Evolutionary conservation across 2,797 vertebrate species (phyloP).

Genomic region (Huso huso): DNA sequence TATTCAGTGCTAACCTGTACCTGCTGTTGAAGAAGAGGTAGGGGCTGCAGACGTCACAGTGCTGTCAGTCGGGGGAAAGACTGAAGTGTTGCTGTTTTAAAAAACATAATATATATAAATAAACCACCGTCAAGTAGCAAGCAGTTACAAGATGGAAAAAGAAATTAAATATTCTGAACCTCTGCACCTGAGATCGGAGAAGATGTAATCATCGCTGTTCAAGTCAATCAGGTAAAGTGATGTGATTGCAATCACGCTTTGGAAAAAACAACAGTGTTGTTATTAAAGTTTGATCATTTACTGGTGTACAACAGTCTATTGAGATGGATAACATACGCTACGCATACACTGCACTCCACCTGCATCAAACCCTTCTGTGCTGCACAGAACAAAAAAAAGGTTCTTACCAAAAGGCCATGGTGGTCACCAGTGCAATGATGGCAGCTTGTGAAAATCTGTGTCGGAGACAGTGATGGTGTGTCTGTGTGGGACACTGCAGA

Average conservation of each 20-base stretch:
- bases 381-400: too few species aligned
- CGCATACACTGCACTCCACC: too few species aligned
- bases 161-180: conserved; percentile 9
- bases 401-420: conserved; percentile 81
- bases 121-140: not conserved
- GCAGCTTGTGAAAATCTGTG: conserved; percentile 61
- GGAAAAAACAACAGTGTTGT: conserved; percentile 1
- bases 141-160: conserved; percentile 10
- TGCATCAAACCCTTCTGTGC: too few species aligned
- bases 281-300: too few species aligned
- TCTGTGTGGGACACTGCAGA: conserved; percentile 32
- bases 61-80: too few species aligned
- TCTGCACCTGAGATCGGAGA: conserved; percentile 47
- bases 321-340: too few species aligned
- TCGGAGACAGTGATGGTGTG: conserved; percentile 45
- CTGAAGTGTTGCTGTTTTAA: too few species aligned
- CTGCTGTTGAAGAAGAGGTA: too few species aligned
- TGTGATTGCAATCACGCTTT: conserved; percentile 73
- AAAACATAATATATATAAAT: too few species aligned
- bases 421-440: conserved; percentile 64
- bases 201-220: conserved; percentile 29
- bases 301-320: too few species aligned
- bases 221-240: conserved; percentile 72
- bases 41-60: too few species aligned
- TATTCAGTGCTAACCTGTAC: too few species aligned